Conservation (phyloP, 2,113 vertebrate genomes). For the Charadrius vociferus region DNA sequence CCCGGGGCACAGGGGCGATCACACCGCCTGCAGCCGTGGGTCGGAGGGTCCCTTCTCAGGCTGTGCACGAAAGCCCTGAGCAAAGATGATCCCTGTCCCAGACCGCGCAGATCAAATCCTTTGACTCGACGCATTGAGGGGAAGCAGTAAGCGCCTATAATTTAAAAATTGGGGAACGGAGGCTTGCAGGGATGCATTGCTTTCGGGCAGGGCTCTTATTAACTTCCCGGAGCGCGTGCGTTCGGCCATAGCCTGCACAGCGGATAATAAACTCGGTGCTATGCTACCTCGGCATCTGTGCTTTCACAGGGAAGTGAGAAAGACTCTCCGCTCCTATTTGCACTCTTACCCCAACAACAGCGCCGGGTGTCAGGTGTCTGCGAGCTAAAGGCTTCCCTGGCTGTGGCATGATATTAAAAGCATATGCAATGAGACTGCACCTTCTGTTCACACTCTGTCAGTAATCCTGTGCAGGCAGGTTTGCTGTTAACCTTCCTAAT, state of each 20-base stretch:
- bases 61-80: neutral
- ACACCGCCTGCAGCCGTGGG: rapidly evolving
- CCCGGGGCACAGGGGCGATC: rapidly evolving
- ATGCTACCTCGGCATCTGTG: neutral
- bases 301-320: neutral
- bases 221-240: rapidly evolving
- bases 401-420: slow-evolving; percentile 35
- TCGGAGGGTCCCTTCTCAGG: neutral
- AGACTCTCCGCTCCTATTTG: neutral
- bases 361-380: slow-evolving; percentile 29
- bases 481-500: slow-evolving; percentile 45
- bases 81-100: neutral
- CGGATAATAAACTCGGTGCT: neutral
- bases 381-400: neutral
- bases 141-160: rapidly evolving
- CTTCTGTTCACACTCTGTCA: slow-evolving; percentile 36
- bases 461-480: slow-evolving; percentile 34
- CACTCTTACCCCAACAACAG: neutral
- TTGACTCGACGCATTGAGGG: neutral
- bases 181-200: neutral
- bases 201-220: neutral
- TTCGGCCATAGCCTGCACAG: neutral
- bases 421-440: slow-evolving; percentile 51
- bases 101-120: neutral
- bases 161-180: rapidly evolving